These are phyloP conservation scores for Cololabis saira DNA, from an alignment of 2,113 vertebrate genomes.

Conservation along the genomic window DNA sequence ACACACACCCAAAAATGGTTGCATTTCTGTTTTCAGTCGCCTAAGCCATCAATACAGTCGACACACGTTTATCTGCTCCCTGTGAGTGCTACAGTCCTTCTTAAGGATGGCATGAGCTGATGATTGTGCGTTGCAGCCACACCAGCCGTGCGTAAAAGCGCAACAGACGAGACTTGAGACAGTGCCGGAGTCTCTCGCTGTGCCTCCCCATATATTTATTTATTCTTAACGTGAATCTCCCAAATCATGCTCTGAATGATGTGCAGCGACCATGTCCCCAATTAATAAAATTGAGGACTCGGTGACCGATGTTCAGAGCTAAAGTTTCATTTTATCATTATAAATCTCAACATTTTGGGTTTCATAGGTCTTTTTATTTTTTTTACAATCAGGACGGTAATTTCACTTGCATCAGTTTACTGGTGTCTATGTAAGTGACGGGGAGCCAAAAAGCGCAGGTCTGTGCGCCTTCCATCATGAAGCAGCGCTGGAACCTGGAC, in stretches of 20 bases:
- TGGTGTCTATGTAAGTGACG: neutral
- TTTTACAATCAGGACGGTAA: neutral
- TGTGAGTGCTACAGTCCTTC: neutral
- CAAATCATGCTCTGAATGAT: neutral
- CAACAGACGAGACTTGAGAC: conserved; percentile 18
- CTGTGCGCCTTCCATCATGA: neutral
- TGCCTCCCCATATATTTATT: neutral
- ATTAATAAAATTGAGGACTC: neutral
- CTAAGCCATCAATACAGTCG: no score
- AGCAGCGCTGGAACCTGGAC: conserved; percentile 12
- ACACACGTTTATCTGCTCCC: no score
- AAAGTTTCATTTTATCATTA: neutral
- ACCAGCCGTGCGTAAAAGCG: conserved; percentile 68
- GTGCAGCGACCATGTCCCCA: neutral
- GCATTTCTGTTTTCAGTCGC: no score
- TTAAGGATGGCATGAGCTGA: neutral
- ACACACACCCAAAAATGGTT: no score
- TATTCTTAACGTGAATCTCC: conserved; percentile 13
- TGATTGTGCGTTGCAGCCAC: conserved; percentile 15
- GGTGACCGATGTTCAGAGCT: neutral
- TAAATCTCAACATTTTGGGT: neutral
- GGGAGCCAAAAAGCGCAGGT: neutral
- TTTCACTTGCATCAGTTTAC: neutral
- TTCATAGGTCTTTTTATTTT: neutral
- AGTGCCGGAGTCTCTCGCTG: neutral